These are phyloP conservation scores for Phalacrocorax aristotelis DNA, from an alignment of 2,113 vertebrate genomes.

Conservation along the genomic window DNA sequence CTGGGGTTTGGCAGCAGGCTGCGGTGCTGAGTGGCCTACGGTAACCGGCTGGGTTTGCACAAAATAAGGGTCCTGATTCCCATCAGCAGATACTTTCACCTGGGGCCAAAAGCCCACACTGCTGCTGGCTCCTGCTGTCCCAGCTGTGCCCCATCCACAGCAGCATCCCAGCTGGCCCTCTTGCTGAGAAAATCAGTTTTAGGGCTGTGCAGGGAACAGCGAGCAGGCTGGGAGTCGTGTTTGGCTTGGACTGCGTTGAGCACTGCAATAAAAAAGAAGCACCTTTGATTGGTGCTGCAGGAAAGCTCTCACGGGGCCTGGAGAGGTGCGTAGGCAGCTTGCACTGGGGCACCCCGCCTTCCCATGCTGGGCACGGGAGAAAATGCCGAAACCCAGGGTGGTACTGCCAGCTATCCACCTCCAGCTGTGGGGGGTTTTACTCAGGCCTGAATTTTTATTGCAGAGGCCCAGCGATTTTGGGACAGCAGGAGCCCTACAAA, in stretches of 20 bases:
- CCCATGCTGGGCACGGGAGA: no score
- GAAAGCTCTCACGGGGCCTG: neutral
- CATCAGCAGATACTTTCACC: neutral
- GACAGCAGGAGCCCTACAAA: neutral
- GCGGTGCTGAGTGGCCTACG: neutral
- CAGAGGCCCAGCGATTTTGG: neutral
- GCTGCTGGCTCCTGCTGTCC: neutral
- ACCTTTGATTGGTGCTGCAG: neutral
- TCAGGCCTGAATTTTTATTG: neutral
- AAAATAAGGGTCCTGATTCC: neutral
- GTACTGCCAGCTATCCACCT: neutral
- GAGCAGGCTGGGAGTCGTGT: neutral
- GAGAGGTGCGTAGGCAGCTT: neutral
- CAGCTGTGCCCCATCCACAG: no score
- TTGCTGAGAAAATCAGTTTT: neutral
- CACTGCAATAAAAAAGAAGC: no score
- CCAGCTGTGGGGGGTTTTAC: no score
- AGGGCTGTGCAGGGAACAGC: neutral
- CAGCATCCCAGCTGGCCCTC: neutral
- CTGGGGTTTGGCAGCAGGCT: neutral
- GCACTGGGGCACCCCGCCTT: neutral
- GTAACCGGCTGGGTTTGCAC: neutral
- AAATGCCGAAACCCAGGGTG: accelerated
- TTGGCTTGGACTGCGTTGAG: neutral
- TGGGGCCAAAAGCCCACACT: neutral